Conservation (phyloP, 2,113 vertebrate species). For the Pygathrix nemaeus region DNA sequence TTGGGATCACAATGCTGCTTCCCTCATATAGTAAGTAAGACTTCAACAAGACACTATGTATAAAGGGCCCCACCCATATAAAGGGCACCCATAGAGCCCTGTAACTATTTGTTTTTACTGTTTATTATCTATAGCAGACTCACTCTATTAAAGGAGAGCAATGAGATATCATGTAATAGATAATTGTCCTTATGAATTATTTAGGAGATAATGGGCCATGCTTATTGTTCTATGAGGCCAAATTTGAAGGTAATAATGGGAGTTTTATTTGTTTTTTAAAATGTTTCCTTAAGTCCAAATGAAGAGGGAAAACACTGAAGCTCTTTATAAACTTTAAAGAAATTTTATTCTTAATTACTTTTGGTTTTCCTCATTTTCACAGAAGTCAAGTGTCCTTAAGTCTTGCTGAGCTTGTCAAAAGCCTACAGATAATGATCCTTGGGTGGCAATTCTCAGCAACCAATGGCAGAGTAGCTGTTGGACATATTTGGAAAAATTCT, state of each 20-base stretch:
- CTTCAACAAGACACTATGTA: not conserved
- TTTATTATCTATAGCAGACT: not conserved
- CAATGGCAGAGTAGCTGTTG: not conserved
- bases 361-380: not conserved
- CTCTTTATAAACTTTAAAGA: not conserved
- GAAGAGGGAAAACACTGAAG: not conserved
- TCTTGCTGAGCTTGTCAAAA: not conserved
- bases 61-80: not conserved
- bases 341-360: not conserved
- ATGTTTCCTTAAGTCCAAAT: not conserved
- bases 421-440: not conserved
- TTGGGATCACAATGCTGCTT: not conserved
- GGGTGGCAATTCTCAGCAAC: not conserved
- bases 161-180: not conserved
- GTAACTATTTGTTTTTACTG: not conserved
- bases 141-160: not conserved
- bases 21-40: not conserved
- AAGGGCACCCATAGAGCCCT: no score
- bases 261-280: not conserved
- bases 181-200: not conserved
- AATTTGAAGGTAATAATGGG: not conserved
- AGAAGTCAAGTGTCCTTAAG: not conserved
- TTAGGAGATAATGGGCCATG: not conserved
- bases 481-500: not conserved
- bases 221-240: not conserved